These are phyloP conservation scores for Lithodes maja DNA, from an alignment of 2,888 invertebrate species.

Conservation along the genomic window DNA sequence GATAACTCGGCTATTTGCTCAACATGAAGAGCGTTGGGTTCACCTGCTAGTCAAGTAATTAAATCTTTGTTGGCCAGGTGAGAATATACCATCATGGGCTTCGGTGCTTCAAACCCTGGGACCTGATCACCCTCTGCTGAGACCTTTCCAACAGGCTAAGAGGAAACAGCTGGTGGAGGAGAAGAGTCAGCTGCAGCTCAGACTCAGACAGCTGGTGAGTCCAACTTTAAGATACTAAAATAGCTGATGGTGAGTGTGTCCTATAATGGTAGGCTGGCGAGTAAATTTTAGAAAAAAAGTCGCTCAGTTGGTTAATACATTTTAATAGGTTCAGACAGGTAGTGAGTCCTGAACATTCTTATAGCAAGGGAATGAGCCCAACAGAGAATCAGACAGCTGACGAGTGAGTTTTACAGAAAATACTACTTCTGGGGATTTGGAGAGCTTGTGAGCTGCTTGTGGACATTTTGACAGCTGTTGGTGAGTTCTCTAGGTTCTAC, in stretches of 20 bases:
- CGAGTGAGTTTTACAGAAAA: too few relatives aligned
- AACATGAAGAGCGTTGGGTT: neutral
- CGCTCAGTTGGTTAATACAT: too few relatives aligned
- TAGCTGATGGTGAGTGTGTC: too few relatives aligned
- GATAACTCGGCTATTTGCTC: too few relatives aligned
- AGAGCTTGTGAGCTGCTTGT: too few relatives aligned
- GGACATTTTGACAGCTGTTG: too few relatives aligned
- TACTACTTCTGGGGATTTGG: too few relatives aligned
- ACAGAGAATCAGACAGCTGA: too few relatives aligned
- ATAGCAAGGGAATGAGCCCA: neutral
- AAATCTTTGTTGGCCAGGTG: slow-evolving; percentile 1
- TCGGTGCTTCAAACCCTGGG: slow-evolving; percentile 50
- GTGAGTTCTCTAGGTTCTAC: too few relatives aligned
- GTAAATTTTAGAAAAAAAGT: too few relatives aligned
- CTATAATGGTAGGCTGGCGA: too few relatives aligned
- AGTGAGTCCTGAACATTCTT: neutral
- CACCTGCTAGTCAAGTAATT: neutral
- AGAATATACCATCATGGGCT: slow-evolving; percentile 37
- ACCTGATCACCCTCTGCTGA: slow-evolving; percentile 55
- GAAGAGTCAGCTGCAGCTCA: slow-evolving; percentile 46
- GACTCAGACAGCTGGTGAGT: slow-evolving; percentile 57
- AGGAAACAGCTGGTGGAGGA: slow-evolving; percentile 48
- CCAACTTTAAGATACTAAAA: neutral
- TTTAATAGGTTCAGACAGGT: too few relatives aligned
- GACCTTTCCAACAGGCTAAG: slow-evolving; percentile 58